Conservation (phyloP, 2,797 vertebrate species). For the Falco naumanni region DNA sequence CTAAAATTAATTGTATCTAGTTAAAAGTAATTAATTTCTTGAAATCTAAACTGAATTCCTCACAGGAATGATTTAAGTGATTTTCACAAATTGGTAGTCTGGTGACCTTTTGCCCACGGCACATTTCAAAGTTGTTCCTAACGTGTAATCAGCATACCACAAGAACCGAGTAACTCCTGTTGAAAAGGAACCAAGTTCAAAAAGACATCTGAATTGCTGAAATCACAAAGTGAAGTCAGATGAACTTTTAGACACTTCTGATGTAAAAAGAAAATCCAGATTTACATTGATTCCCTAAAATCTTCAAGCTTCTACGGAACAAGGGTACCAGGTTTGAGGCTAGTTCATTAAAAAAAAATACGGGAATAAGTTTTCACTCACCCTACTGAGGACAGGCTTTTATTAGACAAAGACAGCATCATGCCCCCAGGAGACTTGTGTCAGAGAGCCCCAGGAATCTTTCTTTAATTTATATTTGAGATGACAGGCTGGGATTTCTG, state of each 20-base stretch:
- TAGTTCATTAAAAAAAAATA: background rate
- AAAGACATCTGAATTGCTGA: background rate
- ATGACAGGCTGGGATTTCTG: conserved; percentile 31
- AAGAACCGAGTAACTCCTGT: background rate
- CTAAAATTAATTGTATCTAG: background rate
- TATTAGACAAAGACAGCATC: background rate
- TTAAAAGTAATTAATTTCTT: background rate
- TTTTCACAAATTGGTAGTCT: background rate
- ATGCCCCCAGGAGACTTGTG: background rate
- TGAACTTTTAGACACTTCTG: background rate
- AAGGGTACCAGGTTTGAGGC: background rate
- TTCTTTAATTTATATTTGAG: conserved; percentile 37
- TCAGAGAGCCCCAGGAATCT: background rate
- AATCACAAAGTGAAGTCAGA: background rate
- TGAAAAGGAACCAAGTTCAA: background rate
- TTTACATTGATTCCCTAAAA: background rate
- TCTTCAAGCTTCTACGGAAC: background rate
- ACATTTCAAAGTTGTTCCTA: background rate
- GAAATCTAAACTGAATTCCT: background rate
- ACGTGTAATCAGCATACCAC: background rate
- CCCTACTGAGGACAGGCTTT: background rate
- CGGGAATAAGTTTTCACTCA: conserved; percentile 25
- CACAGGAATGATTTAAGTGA: background rate
- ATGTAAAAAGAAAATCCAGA: background rate
- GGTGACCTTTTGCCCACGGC: background rate